These are phyloP conservation scores for Danio tinwini DNA, from an alignment of 2,797 vertebrate genomes.

Conservation along the genomic window DNA sequence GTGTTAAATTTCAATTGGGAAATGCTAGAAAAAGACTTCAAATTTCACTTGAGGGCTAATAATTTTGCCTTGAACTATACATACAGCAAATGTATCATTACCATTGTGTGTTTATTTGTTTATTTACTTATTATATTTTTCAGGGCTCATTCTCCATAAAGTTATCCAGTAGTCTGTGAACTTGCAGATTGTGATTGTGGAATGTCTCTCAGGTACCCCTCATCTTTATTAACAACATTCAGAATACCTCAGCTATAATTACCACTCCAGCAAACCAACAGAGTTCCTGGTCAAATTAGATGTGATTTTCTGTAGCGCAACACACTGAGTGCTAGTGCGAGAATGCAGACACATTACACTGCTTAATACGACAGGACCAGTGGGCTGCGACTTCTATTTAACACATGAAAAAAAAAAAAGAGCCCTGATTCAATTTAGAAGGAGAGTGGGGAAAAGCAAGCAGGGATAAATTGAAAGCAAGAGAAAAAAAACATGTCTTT, in stretches of 20 bases:
- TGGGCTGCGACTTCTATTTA: constrained; percentile 1
- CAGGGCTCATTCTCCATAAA: too few relatives aligned
- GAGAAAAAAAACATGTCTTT: neutral
- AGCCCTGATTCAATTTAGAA: constrained; percentile 34
- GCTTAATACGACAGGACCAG: constrained; percentile 8
- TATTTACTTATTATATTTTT: too few relatives aligned
- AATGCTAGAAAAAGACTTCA: too few relatives aligned
- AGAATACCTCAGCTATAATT: neutral
- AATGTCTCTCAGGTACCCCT: neutral
- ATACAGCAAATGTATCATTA: too few relatives aligned
- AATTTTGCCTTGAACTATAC: too few relatives aligned
- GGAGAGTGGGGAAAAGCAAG: neutral
- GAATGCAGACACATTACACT: constrained; percentile 1
- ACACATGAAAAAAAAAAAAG: constrained; percentile 11
- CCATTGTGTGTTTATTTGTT: too few relatives aligned
- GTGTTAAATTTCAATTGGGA: too few relatives aligned
- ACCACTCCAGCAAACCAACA: constrained; percentile 4
- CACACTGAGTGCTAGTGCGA: neutral
- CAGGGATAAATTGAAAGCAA: neutral
- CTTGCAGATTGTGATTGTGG: neutral
- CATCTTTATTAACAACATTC: constrained; percentile 4
- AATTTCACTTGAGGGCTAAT: too few relatives aligned
- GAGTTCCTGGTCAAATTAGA: neutral
- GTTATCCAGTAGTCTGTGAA: neutral
- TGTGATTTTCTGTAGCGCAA: constrained; percentile 6